Evolutionary conservation across 2,888 invertebrate species (phyloP).

Genomic region (Phaedon cochleariae): DNA sequence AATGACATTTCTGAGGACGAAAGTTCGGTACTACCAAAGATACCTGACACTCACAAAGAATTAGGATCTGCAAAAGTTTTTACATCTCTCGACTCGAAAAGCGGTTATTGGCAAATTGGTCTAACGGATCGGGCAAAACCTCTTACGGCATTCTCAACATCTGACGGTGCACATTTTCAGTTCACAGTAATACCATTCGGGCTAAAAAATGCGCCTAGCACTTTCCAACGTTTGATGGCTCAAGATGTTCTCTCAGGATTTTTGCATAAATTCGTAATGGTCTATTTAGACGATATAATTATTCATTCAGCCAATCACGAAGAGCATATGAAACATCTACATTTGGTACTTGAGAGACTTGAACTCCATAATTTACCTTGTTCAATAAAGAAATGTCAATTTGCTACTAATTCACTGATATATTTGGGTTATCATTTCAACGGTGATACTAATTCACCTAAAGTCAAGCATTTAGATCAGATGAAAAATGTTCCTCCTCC

Average conservation of each 20-base stretch:
- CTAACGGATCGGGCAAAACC: neutral
- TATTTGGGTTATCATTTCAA: conserved; percentile 12
- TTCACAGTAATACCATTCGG: neutral
- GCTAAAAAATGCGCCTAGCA: conserved; percentile 17
- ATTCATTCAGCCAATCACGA: conserved; percentile 2
- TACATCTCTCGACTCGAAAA: neutral
- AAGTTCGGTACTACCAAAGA: neutral
- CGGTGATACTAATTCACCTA: neutral
- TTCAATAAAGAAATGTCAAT: conserved; percentile 5
- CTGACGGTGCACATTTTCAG: neutral
- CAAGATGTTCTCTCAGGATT: neutral
- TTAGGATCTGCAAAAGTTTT: conserved; percentile 4
- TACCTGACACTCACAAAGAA: conserved; percentile 10
- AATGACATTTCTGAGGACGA: no score
- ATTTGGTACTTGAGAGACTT: conserved; percentile 5
- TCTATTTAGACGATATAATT: conserved; percentile 24
- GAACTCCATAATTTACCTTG: neutral
- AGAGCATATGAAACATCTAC: conserved; percentile 3
- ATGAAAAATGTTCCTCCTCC: neutral
- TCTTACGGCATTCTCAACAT: no score
- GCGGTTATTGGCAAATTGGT: neutral
- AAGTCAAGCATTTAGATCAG: neutral
- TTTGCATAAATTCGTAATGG: conserved; percentile 9
- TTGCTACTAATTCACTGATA: conserved; percentile 4
- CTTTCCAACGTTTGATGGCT: conserved; percentile 21